Base-by-base conservation (phyloP, 2,113 vertebrate genomes). In the Drymodes brunneopygia region DNA sequence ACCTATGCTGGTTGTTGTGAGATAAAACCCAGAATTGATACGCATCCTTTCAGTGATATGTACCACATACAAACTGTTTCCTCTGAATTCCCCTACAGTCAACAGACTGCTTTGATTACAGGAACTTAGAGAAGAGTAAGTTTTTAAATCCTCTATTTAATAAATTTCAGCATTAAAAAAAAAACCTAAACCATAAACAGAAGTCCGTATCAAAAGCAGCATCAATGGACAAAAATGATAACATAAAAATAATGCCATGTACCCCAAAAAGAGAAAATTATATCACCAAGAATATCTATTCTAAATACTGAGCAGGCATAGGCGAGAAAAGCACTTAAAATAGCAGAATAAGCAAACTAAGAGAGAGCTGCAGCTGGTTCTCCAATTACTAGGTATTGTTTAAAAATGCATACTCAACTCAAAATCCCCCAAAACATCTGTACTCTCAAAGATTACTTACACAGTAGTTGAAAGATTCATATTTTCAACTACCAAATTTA, bases 351-450 rank as follows among this genome's bases (percentile, higher is more conserved):
- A 88, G 91, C 88, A 92, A 96, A 92, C 38, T 60, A 44, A 65
- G 61, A 95, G 61, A 12, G 72, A 96, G 78, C 75, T 90, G 87
- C 95, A 97, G 97, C 96, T 97, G 95, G 79, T 78, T 94, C 81
- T 95, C 44, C 83, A 97, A 95, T 97, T 96, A 97, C 38, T 70
- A 93, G 31, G 40, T 42, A 97, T 96, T 97, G 96, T 96, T 90
- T 64, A 94, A 92, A 96, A 96, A 86, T 64, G 70, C 62, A 93
- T 77, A 83, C 75, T 90, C 82, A 92, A 95, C 44, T 69, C 58
- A 94, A 96, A 96, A 95, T 71, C 72, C 11, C 61, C 58, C 65
- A 62, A 78, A 91, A 75, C 33, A 75, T 31, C 86, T 78, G 28
- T 74, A 89, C 19, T 81, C 40, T 92, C 61, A 58, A 82, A 90